Evolutionary conservation across 2,888 invertebrate genomes (phyloP).

Genomic region (Aelia acuminata): DNA sequence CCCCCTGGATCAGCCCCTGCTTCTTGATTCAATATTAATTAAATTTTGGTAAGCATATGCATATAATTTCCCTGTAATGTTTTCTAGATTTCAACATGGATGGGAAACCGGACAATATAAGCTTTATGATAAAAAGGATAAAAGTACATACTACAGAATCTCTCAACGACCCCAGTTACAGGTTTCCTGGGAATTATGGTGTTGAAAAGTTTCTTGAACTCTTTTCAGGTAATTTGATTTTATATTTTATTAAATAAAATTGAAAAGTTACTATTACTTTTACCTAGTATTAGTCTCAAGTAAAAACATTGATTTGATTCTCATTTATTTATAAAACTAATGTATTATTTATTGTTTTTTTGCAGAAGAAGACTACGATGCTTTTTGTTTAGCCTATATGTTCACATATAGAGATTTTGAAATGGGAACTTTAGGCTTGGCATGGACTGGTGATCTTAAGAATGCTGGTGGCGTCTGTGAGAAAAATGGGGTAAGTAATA

Average conservation of each 20-base stretch:
- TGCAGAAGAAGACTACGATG: conserved; percentile 97
- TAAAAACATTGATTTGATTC: too few relatives aligned
- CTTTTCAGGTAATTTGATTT: conserved; percentile 84
- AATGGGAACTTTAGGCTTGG: conserved; percentile 95
- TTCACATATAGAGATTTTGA: conserved; percentile 97
- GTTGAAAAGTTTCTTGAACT: conserved; percentile 98
- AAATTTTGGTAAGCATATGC: too few relatives aligned
- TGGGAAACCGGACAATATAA: conserved; percentile 91
- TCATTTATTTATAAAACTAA: neutral
- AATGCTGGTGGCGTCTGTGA: conserved; percentile 99
- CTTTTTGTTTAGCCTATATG: conserved; percentile 98
- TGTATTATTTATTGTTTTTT: conserved; percentile 66
- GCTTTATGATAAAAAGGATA: conserved; percentile 95
- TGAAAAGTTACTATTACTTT: neutral
- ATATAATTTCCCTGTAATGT: too few relatives aligned
- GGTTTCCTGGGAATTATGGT: conserved; percentile 95
- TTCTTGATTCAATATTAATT: too few relatives aligned
- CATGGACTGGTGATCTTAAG: conserved; percentile 97
- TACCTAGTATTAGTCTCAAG: too few relatives aligned
- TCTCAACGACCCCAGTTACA: conserved; percentile 86
- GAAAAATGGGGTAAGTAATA: conserved; percentile 86
- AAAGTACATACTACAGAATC: conserved; percentile 93
- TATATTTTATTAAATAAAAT: neutral
- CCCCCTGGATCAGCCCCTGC: too few relatives aligned
- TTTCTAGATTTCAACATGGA: conserved; percentile 91